Evolutionary conservation across 2,797 vertebrate genomes (phyloP).

Genomic region (Heliangelus exortis): DNA sequence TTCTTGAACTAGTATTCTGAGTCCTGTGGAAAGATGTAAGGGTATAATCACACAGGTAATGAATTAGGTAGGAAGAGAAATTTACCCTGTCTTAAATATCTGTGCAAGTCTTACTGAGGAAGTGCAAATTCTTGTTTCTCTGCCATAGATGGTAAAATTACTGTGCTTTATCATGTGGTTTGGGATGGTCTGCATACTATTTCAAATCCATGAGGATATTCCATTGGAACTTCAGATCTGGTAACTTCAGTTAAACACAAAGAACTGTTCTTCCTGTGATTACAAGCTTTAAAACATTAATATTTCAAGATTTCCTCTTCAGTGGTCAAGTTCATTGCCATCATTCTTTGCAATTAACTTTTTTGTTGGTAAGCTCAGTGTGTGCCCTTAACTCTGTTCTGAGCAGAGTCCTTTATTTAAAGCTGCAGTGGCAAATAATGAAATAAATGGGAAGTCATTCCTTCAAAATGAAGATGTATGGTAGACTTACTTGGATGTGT

Average conservation of each 20-base stretch:
- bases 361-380: background rate
- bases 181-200: background rate
- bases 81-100: background rate
- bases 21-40: background rate
- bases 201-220: background rate
- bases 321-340: background rate
- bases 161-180: background rate
- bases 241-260: background rate
- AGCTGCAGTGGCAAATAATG: background rate
- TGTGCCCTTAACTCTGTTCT: background rate
- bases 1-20: background rate
- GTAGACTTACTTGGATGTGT: background rate
- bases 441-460: background rate
- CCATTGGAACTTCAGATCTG: background rate
- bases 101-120: background rate
- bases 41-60: background rate
- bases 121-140: background rate
- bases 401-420: background rate
- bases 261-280: background rate
- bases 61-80: background rate
- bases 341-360: background rate
- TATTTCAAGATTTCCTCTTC: background rate
- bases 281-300: background rate
- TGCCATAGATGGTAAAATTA: background rate
- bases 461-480: background rate